Base-by-base conservation (phyloP, 2,888 invertebrate species). In the Polydesmus complanatus region DNA sequence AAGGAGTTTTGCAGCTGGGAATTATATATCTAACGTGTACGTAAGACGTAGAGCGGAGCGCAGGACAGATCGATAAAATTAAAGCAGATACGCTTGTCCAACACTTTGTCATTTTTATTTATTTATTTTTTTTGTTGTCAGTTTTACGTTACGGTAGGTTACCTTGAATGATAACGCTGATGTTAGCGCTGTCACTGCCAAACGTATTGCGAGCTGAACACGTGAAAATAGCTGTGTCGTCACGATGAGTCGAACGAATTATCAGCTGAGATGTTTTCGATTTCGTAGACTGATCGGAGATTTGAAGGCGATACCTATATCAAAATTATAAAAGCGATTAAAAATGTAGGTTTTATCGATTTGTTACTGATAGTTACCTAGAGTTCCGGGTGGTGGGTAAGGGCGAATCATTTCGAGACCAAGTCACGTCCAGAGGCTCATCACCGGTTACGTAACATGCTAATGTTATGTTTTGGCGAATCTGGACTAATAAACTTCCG, bases 91-190 rank as follows among this genome's bases (percentile, higher is more conserved):
- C 14, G 37, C 14, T 37, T 37, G 37, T 37, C 14, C 8, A 37
- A 14, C 37, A 14, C 8, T 37, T 37, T 37, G n/a, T n/a, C n/a
- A n/a, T n/a, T n/a, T n/a, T n/a, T n/a, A n/a, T n/a, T n/a, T n/a
- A n/a, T n/a, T n/a, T n/a, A n/a, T n/a, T n/a, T n/a, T n/a, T n/a
- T n/a, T n/a, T n/a, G n/a, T n/a, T n/a, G n/a, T n/a, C n/a, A n/a
- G n/a, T n/a, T n/a, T n/a, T n/a, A n/a, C n/a, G n/a, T n/a, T n/a
- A n/a, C n/a, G n/a, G n/a, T n/a, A 37, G 2, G 47, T 57, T 58
- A 63, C 63, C 61, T 58, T 63, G 61, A 49, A 63, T 54, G 21
- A 26, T 27, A 14, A 63, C 37, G 53, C 25, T 61, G 50, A 56
- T 26, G 2, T 54, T 37, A 1, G 52, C 49, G n/a, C 55, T 26